Evolutionary conservation across 1,140 invertebrate species (phyloP), one percentile per base, ranked within the genome.

Genomic region (Octopus bimaculoides): DNA sequence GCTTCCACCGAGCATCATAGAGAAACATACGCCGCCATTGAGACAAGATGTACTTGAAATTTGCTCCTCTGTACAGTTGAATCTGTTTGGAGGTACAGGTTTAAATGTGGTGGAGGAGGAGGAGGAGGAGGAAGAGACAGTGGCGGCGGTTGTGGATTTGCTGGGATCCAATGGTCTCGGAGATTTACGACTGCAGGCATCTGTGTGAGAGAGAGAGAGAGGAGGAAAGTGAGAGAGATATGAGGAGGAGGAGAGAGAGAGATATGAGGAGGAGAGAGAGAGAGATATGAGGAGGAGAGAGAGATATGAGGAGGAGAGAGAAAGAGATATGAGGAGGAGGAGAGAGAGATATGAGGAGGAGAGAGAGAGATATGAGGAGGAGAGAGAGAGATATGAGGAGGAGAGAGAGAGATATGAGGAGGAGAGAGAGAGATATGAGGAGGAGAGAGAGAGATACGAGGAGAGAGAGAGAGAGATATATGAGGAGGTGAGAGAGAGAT

Each of bases 361-460:
- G n/a, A 41, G 26, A 41, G 2, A 41, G 26, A 41, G 26, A 41
- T 41, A 41, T 41, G 26, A 41, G 26, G 26, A 41, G 26, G 1
- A 41, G 26, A 41, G 26, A 41, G 26, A 41, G 26, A 41, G 26
- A 41, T 41, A 3, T 1, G 26, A 41, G 26, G 26, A 41, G 1
- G 26, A 41, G 26, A 41, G 26, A 41, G 26, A 41, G 26, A 41
- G 26, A 41, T 41, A 41, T 41, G 26, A 41, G 26, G 26, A 41
- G 3, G 26, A 41, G 26, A 41, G 26, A 41, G 26, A 41, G 26
- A 41, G 26, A 41, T 2, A 3, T 41, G 0, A 41, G 26, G 26
- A 0, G 26, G 26, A 41, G 2, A 2, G 2, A 41, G 0, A 2
- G 2, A 2, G 2, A 2, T 0, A 41, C 2, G 26, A 41, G 2